phyloP scores from a whole-genome alignment of 92 coral and sea anemone genomes.

The Ricordea florida region DNA sequence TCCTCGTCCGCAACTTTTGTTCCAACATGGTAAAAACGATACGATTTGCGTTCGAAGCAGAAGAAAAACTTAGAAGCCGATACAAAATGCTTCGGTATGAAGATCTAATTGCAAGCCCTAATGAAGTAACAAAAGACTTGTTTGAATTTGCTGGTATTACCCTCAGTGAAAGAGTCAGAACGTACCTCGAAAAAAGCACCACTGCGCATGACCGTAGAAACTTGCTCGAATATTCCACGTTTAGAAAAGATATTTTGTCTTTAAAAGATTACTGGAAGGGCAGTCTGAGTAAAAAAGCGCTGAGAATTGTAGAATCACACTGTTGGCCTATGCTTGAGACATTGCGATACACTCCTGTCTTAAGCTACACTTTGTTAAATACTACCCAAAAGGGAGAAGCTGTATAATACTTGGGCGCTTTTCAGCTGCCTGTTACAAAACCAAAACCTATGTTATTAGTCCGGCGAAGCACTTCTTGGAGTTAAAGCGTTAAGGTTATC shows the following conservation, averaged over 20 bases:
- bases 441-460: no score
- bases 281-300: slow-evolving; percentile 24
- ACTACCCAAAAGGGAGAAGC: no score
- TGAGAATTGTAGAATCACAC: slow-evolving; percentile 57
- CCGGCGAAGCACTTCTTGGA: no score
- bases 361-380: neutral
- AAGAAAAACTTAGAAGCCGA: slow-evolving; percentile 26
- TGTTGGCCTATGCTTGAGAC: slow-evolving; percentile 70
- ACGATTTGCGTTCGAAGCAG: slow-evolving; percentile 59
- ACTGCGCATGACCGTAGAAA: neutral
- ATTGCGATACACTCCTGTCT: slow-evolving; percentile 39
- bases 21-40: slow-evolving; percentile 50
- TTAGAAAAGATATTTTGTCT: slow-evolving; percentile 47
- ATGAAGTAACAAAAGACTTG: slow-evolving; percentile 35
- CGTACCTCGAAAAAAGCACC: slow-evolving; percentile 42
- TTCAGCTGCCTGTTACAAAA: no score
- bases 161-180: slow-evolving; percentile 26
- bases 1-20: slow-evolving; percentile 67
- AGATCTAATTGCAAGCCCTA: slow-evolving; percentile 53
- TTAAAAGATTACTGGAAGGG: slow-evolving; percentile 70
- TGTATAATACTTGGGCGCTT: no score
- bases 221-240: slow-evolving; percentile 42
- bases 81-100: slow-evolving; percentile 76
- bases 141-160: slow-evolving; percentile 66
- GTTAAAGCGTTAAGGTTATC: no score